phyloP scores from a whole-genome alignment of 2,113 vertebrate genomes.

The Nestor notabilis region DNA sequence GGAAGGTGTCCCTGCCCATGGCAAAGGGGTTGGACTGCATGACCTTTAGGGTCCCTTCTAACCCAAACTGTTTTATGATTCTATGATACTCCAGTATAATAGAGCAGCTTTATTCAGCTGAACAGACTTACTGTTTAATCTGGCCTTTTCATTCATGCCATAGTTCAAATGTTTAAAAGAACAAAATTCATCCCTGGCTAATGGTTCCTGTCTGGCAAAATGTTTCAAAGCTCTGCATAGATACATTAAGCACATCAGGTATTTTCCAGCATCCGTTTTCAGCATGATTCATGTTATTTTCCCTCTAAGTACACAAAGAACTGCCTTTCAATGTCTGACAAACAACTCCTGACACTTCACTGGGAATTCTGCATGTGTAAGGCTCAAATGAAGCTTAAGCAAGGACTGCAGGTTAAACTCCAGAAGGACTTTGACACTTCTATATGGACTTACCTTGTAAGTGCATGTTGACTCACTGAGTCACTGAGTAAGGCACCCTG shows the following conservation, averaged over 20 bases:
- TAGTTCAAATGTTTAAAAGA: not conserved
- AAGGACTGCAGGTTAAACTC: not conserved
- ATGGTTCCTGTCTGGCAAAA: not conserved
- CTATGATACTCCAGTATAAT: not conserved
- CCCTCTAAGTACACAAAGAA: not conserved
- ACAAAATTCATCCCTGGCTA: not conserved
- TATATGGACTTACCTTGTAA: not conserved
- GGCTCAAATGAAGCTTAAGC: not conserved
- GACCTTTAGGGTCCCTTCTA: not conserved
- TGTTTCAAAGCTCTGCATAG: not conserved
- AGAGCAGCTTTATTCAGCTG: not conserved
- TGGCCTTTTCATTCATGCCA: not conserved
- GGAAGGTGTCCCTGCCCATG: not conserved
- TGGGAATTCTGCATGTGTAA: not conserved
- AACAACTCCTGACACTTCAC: not conserved
- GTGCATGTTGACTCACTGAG: not conserved
- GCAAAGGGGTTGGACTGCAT: too few species aligned
- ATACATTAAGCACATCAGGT: not conserved
- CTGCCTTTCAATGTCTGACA: not conserved
- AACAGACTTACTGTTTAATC: not conserved
- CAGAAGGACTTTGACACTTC: accelerated
- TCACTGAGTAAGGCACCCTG: not conserved
- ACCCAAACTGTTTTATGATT: not conserved
- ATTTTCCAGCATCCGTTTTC: not conserved
- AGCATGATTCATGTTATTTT: not conserved